Conservation (phyloP, 2,888 invertebrate species). For the Anthophora plumipes region DNA sequence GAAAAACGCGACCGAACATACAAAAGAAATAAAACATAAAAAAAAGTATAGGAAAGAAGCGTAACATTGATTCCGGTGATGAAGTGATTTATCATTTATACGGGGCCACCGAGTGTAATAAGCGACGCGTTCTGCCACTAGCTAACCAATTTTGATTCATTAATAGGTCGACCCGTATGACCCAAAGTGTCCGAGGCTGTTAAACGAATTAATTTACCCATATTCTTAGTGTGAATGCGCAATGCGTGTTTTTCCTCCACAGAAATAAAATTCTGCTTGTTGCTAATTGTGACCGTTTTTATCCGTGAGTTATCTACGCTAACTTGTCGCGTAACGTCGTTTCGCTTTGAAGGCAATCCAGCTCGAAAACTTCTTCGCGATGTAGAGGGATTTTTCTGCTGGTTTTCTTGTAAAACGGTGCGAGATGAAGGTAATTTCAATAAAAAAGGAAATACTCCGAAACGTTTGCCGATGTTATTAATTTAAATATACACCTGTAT, state of each 20-base stretch:
- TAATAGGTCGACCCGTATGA: conserved; percentile 74
- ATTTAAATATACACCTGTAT: neutral
- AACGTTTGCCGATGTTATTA: neutral
- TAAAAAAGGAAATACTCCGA: neutral
- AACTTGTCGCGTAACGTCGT: neutral
- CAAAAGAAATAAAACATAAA: neutral
- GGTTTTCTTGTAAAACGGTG: conserved; percentile 24
- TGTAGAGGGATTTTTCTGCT: conserved; percentile 26
- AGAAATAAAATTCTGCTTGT: conserved; percentile 22
- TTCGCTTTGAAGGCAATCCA: conserved; percentile 9
- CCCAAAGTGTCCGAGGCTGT: conserved; percentile 69
- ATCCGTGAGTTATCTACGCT: conserved; percentile 32
- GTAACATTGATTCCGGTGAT: conserved; percentile 13
- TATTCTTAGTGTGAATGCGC: conserved; percentile 25
- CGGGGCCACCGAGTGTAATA: conserved; percentile 55
- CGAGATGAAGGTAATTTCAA: conserved; percentile 47
- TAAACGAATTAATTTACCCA: conserved; percentile 75
- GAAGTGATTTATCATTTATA: conserved; percentile 54
- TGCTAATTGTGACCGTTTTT: conserved; percentile 30
- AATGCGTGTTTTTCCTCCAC: conserved; percentile 27
- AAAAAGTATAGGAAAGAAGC: neutral
- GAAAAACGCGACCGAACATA: neutral
- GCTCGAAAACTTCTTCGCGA: conserved; percentile 6
- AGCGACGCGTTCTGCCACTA: conserved; percentile 50
- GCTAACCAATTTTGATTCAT: conserved; percentile 75